These are phyloP conservation scores for Oncorhynchus kisutch DNA, from an alignment of 2,113 vertebrate genomes.

Conservation along the genomic window DNA sequence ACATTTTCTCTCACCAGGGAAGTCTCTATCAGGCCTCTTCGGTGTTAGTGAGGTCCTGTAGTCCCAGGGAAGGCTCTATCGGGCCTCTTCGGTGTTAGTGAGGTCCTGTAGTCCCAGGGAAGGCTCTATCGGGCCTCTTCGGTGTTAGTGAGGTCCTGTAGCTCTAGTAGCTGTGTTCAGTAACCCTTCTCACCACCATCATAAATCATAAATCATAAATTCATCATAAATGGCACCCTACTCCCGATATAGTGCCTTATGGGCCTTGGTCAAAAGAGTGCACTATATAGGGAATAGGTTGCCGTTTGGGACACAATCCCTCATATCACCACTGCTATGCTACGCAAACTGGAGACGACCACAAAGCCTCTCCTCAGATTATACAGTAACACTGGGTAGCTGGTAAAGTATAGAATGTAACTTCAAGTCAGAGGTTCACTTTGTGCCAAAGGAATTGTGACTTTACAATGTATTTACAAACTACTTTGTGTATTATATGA, in stretches of 20 bases:
- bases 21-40: background rate
- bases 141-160: conserved; percentile 14
- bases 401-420: conserved; percentile 45
- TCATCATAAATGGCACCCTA: no score
- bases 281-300: no score
- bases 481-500: background rate
- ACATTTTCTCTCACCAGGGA: conserved; percentile 72
- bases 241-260: conserved; percentile 40
- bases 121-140: conserved; percentile 37
- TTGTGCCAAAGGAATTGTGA: background rate
- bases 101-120: background rate
- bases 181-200: conserved; percentile 25
- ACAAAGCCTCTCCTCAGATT: conserved; percentile 59
- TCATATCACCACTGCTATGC: conserved; percentile 57
- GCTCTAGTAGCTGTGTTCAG: conserved; percentile 72
- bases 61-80: conserved; percentile 34
- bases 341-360: conserved; percentile 71
- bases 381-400: conserved; percentile 45
- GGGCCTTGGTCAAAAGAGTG: no score
- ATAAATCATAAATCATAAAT: no score
- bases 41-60: conserved; percentile 23
- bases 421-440: conserved; percentile 1
- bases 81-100: no score
- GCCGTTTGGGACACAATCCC: conserved; percentile 41
- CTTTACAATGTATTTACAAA: background rate